These are phyloP conservation scores for Trichogramma dendrolimi DNA, from an alignment of 2,888 invertebrate genomes.

Conservation along the genomic window DNA sequence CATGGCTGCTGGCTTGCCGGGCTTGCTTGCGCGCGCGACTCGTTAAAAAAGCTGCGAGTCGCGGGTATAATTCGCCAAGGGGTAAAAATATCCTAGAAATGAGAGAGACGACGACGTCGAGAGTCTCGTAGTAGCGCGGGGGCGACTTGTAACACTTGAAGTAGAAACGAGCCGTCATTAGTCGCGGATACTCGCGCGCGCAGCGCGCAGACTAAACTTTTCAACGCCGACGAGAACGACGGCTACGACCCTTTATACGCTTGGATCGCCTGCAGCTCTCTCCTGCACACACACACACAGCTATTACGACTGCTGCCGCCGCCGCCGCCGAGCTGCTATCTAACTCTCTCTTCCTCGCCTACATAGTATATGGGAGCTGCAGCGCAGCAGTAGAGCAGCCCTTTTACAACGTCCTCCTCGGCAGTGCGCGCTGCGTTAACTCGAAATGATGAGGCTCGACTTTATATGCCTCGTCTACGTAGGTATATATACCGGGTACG, in stretches of 20 bases:
- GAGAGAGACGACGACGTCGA: background rate
- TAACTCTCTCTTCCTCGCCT: too few species aligned
- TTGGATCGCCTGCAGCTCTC: background rate
- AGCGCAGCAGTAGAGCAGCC: too few species aligned
- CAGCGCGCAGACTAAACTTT: background rate
- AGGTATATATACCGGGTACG: too few species aligned
- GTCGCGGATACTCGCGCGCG: slow-evolving; percentile 21
- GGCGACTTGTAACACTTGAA: slow-evolving; percentile 20
- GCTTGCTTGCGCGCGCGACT: background rate
- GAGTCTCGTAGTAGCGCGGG: background rate
- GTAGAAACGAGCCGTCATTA: slow-evolving; percentile 29
- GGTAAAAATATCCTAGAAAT: slow-evolving; percentile 9
- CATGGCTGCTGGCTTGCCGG: too few species aligned
- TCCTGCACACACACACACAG: background rate
- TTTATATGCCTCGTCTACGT: too few species aligned
- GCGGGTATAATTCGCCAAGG: slow-evolving; percentile 17
- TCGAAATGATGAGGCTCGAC: too few species aligned
- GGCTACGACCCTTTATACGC: slow-evolving; percentile 10
- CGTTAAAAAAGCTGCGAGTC: slow-evolving; percentile 20
- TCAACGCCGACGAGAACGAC: background rate
- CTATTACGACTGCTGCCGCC: background rate
- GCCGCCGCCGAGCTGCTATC: background rate
- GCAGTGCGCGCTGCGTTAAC: too few species aligned
- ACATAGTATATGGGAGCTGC: too few species aligned
- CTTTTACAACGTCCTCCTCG: too few species aligned